phyloP scores from a whole-genome alignment of 1,140 invertebrate species.

The Brachystomella parvula region DNA sequence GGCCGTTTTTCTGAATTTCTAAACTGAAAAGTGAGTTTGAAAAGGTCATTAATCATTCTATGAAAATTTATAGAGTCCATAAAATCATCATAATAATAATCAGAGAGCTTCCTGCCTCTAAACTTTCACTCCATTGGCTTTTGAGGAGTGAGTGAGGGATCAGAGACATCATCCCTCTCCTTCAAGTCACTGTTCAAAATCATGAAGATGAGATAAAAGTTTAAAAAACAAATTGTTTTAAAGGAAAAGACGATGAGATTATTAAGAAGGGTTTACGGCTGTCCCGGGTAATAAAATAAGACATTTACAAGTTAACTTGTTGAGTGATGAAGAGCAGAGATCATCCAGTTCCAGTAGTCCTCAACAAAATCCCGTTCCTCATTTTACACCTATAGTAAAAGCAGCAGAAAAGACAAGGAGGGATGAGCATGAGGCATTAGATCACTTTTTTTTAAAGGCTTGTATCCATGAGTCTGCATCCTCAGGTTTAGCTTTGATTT shows the following conservation, averaged over 20 bases:
- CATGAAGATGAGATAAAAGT: neutral
- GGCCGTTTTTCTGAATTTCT: neutral
- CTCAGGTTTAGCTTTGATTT: too few relatives aligned
- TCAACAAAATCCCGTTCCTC: too few relatives aligned
- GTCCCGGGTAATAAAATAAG: slow-evolving; percentile 25
- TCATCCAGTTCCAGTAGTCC: too few relatives aligned
- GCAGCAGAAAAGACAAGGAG: too few relatives aligned
- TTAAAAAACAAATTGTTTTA: neutral
- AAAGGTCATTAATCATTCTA: neutral
- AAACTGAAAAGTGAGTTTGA: neutral
- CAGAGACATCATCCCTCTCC: neutral
- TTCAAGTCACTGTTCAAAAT: slow-evolving; percentile 3
- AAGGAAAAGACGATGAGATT: slow-evolving; percentile 1
- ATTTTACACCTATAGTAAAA: too few relatives aligned
- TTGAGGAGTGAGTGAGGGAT: neutral
- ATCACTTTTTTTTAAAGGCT: too few relatives aligned
- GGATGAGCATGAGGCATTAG: too few relatives aligned
- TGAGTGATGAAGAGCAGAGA: slow-evolving; percentile 26
- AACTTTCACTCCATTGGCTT: neutral
- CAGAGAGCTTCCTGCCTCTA: neutral
- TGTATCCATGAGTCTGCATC: too few relatives aligned
- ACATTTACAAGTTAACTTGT: slow-evolving; percentile 14
- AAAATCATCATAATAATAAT: slow-evolving; percentile 7
- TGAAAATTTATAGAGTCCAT: neutral
- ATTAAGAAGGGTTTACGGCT: slow-evolving; percentile 15